phyloP scores from a whole-genome alignment of 2,797 vertebrate species.

The Nannoperca obscura region DNA sequence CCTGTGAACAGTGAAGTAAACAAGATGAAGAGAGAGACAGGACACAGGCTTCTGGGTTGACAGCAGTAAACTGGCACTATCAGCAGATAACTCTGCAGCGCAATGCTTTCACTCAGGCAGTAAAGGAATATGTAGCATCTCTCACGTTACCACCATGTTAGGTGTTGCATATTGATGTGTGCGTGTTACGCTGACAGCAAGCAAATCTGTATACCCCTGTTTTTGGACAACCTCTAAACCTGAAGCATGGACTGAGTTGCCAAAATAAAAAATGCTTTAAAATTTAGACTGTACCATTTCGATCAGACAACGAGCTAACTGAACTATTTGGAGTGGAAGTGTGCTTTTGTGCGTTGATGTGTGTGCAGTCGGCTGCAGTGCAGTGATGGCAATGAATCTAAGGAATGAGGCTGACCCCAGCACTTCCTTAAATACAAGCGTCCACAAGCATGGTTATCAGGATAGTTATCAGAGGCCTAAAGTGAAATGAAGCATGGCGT shows the following conservation, averaged over 20 bases:
- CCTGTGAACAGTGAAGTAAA: not conserved
- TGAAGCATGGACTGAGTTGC: not conserved
- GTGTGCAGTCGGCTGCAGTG: not conserved
- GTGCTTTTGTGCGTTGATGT: not conserved
- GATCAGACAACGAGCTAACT: too few relatives aligned
- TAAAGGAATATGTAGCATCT: slow-evolving; percentile 20
- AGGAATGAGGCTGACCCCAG: not conserved
- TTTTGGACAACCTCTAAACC: not conserved
- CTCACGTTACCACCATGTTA: not conserved
- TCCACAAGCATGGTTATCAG: not conserved
- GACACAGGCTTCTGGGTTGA: not conserved
- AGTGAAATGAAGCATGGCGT: not conserved
- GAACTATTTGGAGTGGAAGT: not conserved
- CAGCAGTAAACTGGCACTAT: slow-evolving; percentile 17
- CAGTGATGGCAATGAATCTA: not conserved
- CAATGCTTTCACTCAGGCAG: slow-evolving; percentile 1
- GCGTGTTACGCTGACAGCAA: not conserved
- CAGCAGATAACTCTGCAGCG: slow-evolving; percentile 1
- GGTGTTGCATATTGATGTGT: not conserved
- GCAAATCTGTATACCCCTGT: not conserved
- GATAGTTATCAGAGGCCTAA: not conserved
- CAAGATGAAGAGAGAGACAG: not conserved
- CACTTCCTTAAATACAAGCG: not conserved
- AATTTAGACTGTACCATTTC: not conserved
- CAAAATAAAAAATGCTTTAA: not conserved